These are phyloP conservation scores for Parapristionchus giblindavisi DNA, from an alignment of 2,888 invertebrate genomes.

Conservation along the genomic window DNA sequence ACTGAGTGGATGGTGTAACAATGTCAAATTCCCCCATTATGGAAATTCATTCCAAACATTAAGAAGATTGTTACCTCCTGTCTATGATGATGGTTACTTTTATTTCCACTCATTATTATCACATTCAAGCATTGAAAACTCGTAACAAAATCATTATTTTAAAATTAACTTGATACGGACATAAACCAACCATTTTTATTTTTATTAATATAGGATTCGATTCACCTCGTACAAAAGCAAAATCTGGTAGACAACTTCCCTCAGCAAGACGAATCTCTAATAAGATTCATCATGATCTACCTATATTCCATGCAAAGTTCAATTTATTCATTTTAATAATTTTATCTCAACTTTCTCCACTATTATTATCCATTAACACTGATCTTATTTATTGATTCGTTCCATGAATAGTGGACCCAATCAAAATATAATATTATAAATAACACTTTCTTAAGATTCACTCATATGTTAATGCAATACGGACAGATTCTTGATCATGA, in stretches of 20 bases:
- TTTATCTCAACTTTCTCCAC: no score
- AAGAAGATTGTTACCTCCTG: slow-evolving; percentile 73
- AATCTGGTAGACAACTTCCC: slow-evolving; percentile 60
- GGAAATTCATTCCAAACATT: slow-evolving; percentile 67
- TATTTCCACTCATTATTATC: neutral
- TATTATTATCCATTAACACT: no score
- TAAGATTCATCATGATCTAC: slow-evolving; percentile 28
- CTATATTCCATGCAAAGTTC: slow-evolving; percentile 26
- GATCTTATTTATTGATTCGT: no score
- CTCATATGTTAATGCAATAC: slow-evolving; percentile 82
- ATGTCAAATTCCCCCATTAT: slow-evolving; percentile 71
- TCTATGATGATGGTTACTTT: slow-evolving; percentile 81
- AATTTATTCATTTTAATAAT: no score
- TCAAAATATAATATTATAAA: no score
- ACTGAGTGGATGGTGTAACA: slow-evolving; percentile 86
- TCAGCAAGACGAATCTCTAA: slow-evolving; percentile 53
- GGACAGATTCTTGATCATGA: slow-evolving; percentile 94
- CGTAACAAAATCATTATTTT: neutral
- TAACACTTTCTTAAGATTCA: slow-evolving; percentile 49
- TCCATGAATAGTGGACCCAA: no score
- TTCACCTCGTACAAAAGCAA: slow-evolving; percentile 58
- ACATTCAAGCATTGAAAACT: neutral
- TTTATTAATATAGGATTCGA: slow-evolving; percentile 59
- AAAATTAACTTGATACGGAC: no score
- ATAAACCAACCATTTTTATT: neutral